Percentiles rank a stretch among this genome's conserved stretches.
Evolutionary conservation across 2,888 invertebrate genomes (phyloP).

Genomic region (Sinohyriopsis cumingii): DNA sequence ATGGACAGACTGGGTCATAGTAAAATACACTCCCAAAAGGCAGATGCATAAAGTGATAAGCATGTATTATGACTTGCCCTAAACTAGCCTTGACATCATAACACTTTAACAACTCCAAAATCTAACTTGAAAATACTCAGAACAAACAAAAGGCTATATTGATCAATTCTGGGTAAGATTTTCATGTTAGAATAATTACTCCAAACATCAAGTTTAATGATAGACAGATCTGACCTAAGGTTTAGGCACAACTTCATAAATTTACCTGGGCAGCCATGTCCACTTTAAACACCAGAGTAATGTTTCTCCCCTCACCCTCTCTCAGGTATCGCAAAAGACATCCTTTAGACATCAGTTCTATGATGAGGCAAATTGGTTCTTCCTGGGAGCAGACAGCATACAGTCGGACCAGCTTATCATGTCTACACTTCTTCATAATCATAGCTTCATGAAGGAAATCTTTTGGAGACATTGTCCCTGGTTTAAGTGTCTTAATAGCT

Average conservation of each 20-base stretch:
- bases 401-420: conserved; percentile 93
- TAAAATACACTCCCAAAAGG: no score
- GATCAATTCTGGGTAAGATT: no score
- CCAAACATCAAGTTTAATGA: no score
- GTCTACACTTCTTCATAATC: conserved; percentile 99
- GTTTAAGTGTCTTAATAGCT: conserved; percentile 95
- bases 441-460: conserved; percentile 98
- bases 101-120: no score
- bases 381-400: conserved; percentile 95
- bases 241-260: not conserved
- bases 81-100: no score
- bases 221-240: no score
- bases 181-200: no score
- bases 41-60: no score
- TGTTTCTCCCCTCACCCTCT: conserved; percentile 84
- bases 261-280: conserved; percentile 92
- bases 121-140: no score
- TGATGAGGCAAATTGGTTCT: conserved; percentile 94
- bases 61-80: no score
- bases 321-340: conserved; percentile 93
- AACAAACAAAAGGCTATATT: no score
- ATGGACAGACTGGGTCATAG: no score
- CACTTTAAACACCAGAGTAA: conserved; percentile 91
- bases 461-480: conserved; percentile 96
- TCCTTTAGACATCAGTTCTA: conserved; percentile 96